Conservation (phyloP, 2,797 vertebrate genomes). For the Miichthys miiuy region DNA sequence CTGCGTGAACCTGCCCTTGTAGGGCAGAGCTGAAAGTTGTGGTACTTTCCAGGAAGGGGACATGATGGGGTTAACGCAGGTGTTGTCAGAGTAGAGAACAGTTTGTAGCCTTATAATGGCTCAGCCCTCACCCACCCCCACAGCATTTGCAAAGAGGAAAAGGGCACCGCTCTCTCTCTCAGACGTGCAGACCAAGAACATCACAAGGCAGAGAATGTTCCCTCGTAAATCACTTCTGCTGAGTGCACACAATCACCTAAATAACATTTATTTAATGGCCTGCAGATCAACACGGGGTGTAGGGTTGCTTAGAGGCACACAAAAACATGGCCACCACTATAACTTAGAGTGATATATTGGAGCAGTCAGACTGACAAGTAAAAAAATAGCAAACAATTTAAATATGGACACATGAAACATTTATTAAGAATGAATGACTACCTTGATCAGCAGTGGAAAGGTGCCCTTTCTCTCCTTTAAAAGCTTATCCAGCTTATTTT, state of each 20-base stretch:
- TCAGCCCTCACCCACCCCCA: neutral
- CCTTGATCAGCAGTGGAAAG: slow-evolving; percentile 74
- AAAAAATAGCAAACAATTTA: neutral
- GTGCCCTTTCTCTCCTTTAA: slow-evolving; percentile 70
- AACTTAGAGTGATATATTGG: slow-evolving; percentile 21
- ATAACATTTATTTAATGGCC: slow-evolving; percentile 71
- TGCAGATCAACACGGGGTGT: slow-evolving; percentile 48
- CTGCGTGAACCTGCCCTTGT: slow-evolving; percentile 24
- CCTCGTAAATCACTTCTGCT: slow-evolving; percentile 72
- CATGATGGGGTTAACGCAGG: slow-evolving; percentile 13
- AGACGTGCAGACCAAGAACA: slow-evolving; percentile 52
- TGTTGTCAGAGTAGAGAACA: neutral
- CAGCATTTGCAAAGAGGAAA: slow-evolving; percentile 33
- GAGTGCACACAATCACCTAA: slow-evolving; percentile 63
- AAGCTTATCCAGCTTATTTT: slow-evolving; percentile 63
- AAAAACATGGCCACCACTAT: slow-evolving; percentile 24
- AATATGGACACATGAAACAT: neutral
- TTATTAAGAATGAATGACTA: slow-evolving; percentile 26
- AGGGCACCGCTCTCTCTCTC: slow-evolving; percentile 29
- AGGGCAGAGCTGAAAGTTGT: slow-evolving; percentile 37
- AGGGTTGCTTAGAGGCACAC: slow-evolving; percentile 45
- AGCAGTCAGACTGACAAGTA: neutral
- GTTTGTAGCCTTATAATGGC: neutral
- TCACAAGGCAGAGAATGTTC: slow-evolving; percentile 53
- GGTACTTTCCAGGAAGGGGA: slow-evolving; percentile 45